Percentiles rank a stretch among this genome's conserved stretches.
phyloP scores from a whole-genome alignment of 2,797 vertebrate species.

The Melanotaenia nigrans region DNA sequence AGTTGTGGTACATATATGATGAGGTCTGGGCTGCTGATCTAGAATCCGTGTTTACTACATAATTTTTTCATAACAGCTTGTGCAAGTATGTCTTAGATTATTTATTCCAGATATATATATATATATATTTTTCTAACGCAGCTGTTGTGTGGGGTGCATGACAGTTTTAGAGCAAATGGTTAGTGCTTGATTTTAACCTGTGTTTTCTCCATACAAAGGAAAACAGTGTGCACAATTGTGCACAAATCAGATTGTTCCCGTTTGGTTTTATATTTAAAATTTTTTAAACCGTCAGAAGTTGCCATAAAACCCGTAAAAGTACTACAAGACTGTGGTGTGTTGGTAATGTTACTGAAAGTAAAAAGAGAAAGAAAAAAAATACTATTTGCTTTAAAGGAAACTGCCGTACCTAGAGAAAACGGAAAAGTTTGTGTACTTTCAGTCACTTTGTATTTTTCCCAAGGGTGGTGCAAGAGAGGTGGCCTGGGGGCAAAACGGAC shows the following conservation, averaged over 20 bases:
- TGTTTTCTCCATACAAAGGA: slow-evolving; percentile 2
- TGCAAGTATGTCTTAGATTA: slow-evolving; percentile 5
- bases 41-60: slow-evolving; percentile 43
- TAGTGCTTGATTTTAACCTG: neutral
- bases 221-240: slow-evolving; percentile 1
- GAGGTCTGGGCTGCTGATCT: slow-evolving; percentile 35
- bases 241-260: neutral
- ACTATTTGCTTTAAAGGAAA: too few relatives aligned
- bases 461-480: too few relatives aligned
- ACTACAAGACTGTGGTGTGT: neutral
- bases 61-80: slow-evolving; percentile 43
- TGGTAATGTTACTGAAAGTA: too few relatives aligned
- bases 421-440: too few relatives aligned
- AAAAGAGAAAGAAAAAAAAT: too few relatives aligned
- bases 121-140: slow-evolving; percentile 19
- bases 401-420: too few relatives aligned
- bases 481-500: too few relatives aligned
- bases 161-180: neutral
- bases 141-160: neutral
- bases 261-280: neutral
- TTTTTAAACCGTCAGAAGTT: neutral
- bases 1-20: slow-evolving; percentile 39
- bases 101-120: slow-evolving; percentile 2
- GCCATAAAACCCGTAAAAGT: too few relatives aligned
- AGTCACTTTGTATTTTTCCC: too few relatives aligned